Evolutionary conservation across 2,888 invertebrate genomes (phyloP), one percentile per base, ranked within the genome.

Genomic region (Drosophila mayaguana): DNA sequence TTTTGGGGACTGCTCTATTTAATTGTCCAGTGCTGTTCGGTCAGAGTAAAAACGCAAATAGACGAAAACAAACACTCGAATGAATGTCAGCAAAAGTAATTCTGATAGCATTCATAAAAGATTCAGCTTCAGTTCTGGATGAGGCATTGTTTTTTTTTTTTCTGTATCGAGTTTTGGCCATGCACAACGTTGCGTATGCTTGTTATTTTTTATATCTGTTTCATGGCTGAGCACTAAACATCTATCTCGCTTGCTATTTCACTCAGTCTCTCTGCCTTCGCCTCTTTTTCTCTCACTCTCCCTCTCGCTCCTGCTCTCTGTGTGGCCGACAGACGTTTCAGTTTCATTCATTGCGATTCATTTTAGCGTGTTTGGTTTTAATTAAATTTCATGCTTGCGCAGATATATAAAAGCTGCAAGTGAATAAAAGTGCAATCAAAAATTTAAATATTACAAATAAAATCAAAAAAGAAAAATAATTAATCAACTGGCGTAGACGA

Each of bases 321-420:
- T 46, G 2, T 0, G 5, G 11, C 28, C n/a, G n/a, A 1, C n/a
- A 28, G 43, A 12, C 22, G 54, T 71, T 71, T 68, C 40, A 9
- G 55, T 75, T 60, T 45, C 45, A 60, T 65, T 28, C 43, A 66
- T 62, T 66, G 48, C 8, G 7, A 45, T 63, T 65, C 63, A 55
- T 64, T 77, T 46, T 14, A 53, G 45, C 28, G 62, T 72, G 59
- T 73, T 73, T 76, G 63, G 61, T 67, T 80, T 73, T 73, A 80
- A 80, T 79, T 76, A 65, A 65, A 80, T 76, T 76, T 70, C 45
- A 57, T 55, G 54, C 57, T 73, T 57, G 75, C 56, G 22, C 64
- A 71, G 75, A 16, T 32, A 75, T 32, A 75, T 67, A 53, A 70
- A 77, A 28, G 51, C 48, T 32, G 16, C 66, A 75, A 83, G 67